phyloP scores from a whole-genome alignment of 92 coral and sea anemone genomes.

The Actinernus sp. region DNA sequence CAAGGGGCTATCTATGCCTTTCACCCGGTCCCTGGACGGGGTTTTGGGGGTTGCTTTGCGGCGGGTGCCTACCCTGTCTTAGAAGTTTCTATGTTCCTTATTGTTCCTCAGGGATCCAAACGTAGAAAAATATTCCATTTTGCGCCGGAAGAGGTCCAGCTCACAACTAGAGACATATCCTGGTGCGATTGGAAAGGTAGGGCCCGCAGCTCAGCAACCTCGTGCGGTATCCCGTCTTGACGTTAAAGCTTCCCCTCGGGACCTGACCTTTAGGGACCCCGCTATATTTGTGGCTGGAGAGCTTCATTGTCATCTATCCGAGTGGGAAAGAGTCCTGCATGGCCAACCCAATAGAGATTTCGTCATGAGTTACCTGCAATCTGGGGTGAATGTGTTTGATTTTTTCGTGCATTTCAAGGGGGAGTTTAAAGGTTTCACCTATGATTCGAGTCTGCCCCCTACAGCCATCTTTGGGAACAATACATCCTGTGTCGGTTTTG shows the following conservation, averaged over 20 bases:
- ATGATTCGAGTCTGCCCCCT: no score
- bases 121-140: not conserved
- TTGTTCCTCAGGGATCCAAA: not conserved
- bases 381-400: conserved; percentile 6
- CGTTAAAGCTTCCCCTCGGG: not conserved
- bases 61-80: not conserved
- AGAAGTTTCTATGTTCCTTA: not conserved
- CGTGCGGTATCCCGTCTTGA: not conserved
- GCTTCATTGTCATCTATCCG: conserved; percentile 1
- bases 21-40: conserved; percentile 4
- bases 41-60: conserved; percentile 1
- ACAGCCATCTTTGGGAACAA: no score
- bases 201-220: no score
- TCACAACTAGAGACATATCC: not conserved
- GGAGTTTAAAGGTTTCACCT: no score
- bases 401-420: conserved; percentile 37
- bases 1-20: not conserved
- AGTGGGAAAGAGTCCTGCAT: conserved; percentile 6
- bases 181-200: no score
- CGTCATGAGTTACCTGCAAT: conserved; percentile 1
- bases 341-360: no score
- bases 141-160: not conserved
- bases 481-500: no score
- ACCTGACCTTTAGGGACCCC: conserved; percentile 9
- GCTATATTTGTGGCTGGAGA: conserved; percentile 7